phyloP scores from a whole-genome alignment of 2,113 vertebrate genomes.

The Rhineura floridana region DNA sequence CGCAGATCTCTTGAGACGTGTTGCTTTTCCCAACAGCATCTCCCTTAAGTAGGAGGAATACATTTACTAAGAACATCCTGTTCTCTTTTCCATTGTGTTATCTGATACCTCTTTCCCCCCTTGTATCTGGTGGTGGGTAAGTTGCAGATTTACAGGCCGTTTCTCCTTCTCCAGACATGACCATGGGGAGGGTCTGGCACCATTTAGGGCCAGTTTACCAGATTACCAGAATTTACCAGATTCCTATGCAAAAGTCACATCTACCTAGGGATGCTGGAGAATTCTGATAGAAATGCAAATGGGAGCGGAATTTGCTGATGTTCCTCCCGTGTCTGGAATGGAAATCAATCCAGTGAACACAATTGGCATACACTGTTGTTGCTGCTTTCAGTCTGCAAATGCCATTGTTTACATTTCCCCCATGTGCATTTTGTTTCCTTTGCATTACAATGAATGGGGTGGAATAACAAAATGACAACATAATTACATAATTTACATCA shows the following conservation, averaged over 20 bases:
- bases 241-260: not conserved
- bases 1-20: not conserved
- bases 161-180: not conserved
- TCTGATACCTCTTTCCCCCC: not conserved
- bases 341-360: too few relatives aligned
- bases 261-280: too few relatives aligned
- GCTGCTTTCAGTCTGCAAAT: too few relatives aligned
- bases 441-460: too few relatives aligned
- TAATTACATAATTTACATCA: too few relatives aligned
- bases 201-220: not conserved
- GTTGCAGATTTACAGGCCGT: not conserved
- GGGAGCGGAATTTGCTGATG: too few relatives aligned
- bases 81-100: not conserved
- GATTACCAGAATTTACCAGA: not conserved
- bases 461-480: too few relatives aligned
- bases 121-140: not conserved
- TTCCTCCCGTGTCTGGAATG: too few relatives aligned
- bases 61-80: not conserved
- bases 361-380: too few relatives aligned
- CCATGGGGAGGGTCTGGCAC: not conserved
- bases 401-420: too few relatives aligned
- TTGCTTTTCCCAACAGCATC: not conserved
- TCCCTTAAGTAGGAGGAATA: conserved; percentile 12
- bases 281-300: too few relatives aligned
- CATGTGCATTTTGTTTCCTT: too few relatives aligned